Conservation (phyloP, 1,140 invertebrate species). For the Trialeurodes vaporariorum region DNA sequence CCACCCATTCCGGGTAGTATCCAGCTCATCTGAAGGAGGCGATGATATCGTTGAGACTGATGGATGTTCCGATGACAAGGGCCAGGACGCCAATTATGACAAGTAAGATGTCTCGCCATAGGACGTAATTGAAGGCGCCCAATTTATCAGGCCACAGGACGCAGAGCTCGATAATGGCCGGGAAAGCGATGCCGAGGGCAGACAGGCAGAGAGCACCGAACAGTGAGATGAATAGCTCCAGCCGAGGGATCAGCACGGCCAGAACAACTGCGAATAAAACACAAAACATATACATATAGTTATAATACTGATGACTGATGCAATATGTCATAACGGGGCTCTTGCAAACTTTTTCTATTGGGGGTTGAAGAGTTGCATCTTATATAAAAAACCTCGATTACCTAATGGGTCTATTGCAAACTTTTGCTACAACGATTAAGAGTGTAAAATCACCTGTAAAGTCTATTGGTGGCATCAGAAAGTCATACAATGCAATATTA, state of each 20-base stretch:
- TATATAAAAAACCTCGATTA: too few relatives aligned
- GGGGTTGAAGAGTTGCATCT: too few relatives aligned
- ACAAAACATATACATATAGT: too few relatives aligned
- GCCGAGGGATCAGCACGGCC: slow-evolving; percentile 56
- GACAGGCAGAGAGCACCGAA: slow-evolving; percentile 72
- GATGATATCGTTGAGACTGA: slow-evolving; percentile 49
- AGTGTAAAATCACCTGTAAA: too few relatives aligned
- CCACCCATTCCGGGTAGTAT: too few relatives aligned
- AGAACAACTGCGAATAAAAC: slow-evolving; percentile 55
- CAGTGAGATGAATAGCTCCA: slow-evolving; percentile 73
- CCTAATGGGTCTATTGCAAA: too few relatives aligned
- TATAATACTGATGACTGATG: too few relatives aligned
- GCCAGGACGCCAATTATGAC: slow-evolving; percentile 53
- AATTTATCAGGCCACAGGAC: slow-evolving; percentile 40
- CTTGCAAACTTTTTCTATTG: too few relatives aligned
- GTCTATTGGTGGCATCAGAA: too few relatives aligned
- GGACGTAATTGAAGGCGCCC: slow-evolving; percentile 35
- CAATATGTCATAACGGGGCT: too few relatives aligned
- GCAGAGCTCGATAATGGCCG: slow-evolving; percentile 65
- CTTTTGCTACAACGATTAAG: too few relatives aligned
- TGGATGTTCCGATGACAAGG: slow-evolving; percentile 55
- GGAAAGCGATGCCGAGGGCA: slow-evolving; percentile 68
- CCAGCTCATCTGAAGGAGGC: not conserved
- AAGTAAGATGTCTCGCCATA: slow-evolving; percentile 54
- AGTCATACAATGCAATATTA: too few relatives aligned